A percentile compares a stretch with the other conserved stretches of the same genome.
phyloP scores from a whole-genome alignment of 2,113 vertebrate species.

The Epinephelus cyanopodus region DNA sequence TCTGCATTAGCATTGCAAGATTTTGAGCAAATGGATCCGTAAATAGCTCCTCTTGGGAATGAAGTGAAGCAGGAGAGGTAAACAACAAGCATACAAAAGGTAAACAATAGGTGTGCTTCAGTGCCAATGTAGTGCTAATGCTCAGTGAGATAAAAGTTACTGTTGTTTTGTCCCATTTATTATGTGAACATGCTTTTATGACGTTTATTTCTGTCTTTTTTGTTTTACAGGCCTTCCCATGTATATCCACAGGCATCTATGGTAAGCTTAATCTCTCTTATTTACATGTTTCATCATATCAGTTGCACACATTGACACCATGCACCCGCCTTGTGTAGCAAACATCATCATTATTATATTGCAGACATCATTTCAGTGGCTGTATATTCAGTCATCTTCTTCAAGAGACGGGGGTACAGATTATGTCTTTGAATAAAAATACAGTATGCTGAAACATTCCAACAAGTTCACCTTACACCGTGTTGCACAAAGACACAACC shows the following conservation, averaged over 20 bases:
- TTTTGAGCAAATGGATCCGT: slow-evolving; percentile 18
- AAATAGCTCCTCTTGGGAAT: slow-evolving; percentile 48
- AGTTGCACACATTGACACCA: not conserved
- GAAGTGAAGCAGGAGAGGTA: slow-evolving; percentile 21
- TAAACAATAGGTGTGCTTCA: slow-evolving; percentile 17
- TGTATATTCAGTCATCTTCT: not conserved
- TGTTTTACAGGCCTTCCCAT: slow-evolving; percentile 94
- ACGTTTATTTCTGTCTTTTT: slow-evolving; percentile 71
- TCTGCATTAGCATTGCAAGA: slow-evolving; percentile 33
- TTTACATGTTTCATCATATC: slow-evolving; percentile 1
- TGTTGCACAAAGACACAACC: slow-evolving; percentile 50
- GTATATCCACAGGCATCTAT: slow-evolving; percentile 99
- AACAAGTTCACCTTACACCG: slow-evolving; percentile 43
- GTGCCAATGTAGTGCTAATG: slow-evolving; percentile 4
- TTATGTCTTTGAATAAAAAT: slow-evolving; percentile 24
- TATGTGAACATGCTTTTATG: slow-evolving; percentile 24
- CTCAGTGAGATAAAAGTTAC: not conserved
- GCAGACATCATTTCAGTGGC: not conserved
- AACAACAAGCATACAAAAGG: slow-evolving; percentile 21
- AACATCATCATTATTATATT: too few species aligned
- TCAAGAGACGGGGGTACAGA: not conserved
- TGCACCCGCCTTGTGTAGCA: not conserved
- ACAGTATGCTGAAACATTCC: slow-evolving; percentile 1
- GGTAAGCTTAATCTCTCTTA: slow-evolving; percentile 85
- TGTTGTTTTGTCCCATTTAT: slow-evolving; percentile 1